Evolutionary conservation across 1,140 invertebrate genomes (phyloP).

Genomic region (Lutraria rhynchaena): DNA sequence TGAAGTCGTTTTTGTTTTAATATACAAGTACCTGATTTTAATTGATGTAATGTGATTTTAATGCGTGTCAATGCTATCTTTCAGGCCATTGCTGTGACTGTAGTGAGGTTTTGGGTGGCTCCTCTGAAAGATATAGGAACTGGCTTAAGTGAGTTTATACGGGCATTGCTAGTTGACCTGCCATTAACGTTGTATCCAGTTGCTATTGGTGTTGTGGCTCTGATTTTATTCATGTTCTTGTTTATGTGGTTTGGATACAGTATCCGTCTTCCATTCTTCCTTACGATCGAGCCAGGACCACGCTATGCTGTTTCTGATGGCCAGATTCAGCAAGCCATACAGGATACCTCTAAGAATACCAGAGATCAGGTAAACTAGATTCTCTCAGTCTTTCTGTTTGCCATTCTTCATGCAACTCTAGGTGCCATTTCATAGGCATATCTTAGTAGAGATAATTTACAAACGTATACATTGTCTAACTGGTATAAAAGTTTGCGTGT

Average conservation of each 20-base stretch:
- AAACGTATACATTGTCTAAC: too few species aligned
- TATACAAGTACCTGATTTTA: too few species aligned
- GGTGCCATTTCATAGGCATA: too few species aligned
- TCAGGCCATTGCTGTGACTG: slow-evolving; percentile 71
- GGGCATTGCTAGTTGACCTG: slow-evolving; percentile 68
- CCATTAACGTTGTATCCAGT: slow-evolving; percentile 70
- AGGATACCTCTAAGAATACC: slow-evolving; percentile 50
- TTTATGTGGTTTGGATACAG: slow-evolving; percentile 73
- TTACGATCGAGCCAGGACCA: slow-evolving; percentile 69
- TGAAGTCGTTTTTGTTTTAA: too few species aligned
- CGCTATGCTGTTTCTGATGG: slow-evolving; percentile 29
- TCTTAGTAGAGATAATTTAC: too few species aligned
- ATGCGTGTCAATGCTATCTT: too few species aligned
- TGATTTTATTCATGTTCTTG: slow-evolving; percentile 68
- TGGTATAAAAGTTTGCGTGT: too few species aligned
- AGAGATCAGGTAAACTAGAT: slow-evolving; percentile 54
- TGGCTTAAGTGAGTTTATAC: slow-evolving; percentile 68
- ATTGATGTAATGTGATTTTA: too few species aligned
- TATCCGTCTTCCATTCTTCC: slow-evolving; percentile 68
- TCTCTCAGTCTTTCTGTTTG: too few species aligned
- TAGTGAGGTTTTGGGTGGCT: slow-evolving; percentile 70
- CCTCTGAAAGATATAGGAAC: slow-evolving; percentile 71
- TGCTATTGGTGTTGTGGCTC: slow-evolving; percentile 57
- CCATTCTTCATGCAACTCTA: too few species aligned
- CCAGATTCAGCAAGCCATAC: slow-evolving; percentile 50